Percentiles rank a stretch among this genome's conserved stretches.
phyloP scores from a whole-genome alignment of 2,797 vertebrate species.

The Microhierax caerulescens region DNA sequence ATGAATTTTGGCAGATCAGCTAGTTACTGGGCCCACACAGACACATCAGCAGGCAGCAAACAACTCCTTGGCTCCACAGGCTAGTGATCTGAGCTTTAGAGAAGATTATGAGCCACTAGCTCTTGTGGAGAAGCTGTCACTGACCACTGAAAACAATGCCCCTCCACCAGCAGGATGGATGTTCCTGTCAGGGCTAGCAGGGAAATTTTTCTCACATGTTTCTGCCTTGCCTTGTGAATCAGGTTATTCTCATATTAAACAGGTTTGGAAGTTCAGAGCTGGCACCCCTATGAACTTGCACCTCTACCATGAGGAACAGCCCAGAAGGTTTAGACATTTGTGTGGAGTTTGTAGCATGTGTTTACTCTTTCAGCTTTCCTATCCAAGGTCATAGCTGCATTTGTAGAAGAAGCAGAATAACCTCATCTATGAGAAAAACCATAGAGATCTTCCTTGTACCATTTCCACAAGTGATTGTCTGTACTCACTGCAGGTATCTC shows the following conservation, averaged over 20 bases:
- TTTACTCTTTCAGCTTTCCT: background rate
- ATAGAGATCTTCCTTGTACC: rapidly evolving
- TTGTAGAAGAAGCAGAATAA: background rate
- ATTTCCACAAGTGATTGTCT: background rate
- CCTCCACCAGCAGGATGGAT: background rate
- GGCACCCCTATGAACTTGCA: background rate
- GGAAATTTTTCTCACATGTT: background rate
- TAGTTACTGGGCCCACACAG: background rate
- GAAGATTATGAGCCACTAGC: background rate
- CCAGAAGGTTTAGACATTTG: background rate
- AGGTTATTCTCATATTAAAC: background rate
- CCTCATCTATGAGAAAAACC: background rate
- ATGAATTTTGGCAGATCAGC: background rate
- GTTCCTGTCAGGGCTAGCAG: background rate
- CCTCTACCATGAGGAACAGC: background rate
- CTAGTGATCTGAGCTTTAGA: background rate
- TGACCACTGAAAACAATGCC: background rate
- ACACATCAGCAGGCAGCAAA: background rate
- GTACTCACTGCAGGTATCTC: background rate
- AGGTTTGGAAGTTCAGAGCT: background rate
- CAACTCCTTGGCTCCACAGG: background rate
- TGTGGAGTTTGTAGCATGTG: background rate
- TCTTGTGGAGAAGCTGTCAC: background rate
- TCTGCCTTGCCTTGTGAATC: background rate
- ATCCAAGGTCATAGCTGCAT: background rate